Conservation (phyloP, 1,140 invertebrate species). For the Homarus americanus region DNA sequence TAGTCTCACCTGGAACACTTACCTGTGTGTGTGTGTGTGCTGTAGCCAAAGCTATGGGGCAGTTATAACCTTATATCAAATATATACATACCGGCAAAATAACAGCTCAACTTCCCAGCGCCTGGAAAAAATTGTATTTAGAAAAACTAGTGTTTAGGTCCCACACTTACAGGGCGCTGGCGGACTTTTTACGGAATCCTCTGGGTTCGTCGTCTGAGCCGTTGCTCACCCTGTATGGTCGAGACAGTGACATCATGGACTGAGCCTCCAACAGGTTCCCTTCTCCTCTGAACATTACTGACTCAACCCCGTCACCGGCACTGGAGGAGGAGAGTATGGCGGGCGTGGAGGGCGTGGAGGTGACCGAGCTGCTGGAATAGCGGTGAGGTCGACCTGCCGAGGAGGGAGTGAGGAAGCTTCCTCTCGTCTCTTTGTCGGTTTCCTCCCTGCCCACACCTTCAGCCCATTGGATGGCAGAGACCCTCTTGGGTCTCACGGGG, state of each 20-base stretch:
- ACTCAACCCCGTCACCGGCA: background rate
- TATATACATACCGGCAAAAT: too few relatives aligned
- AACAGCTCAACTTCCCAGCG: too few relatives aligned
- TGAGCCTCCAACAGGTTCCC: constrained; percentile 3
- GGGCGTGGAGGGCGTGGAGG: constrained; percentile 14
- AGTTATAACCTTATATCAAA: too few relatives aligned
- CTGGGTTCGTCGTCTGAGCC: constrained; percentile 41
- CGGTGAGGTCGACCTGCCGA: background rate
- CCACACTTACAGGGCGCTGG: constrained; percentile 39
- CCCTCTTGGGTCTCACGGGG: background rate
- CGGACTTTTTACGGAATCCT: constrained; percentile 19
- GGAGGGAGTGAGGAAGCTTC: background rate
- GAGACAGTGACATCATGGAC: constrained; percentile 49
- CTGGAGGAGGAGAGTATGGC: background rate
- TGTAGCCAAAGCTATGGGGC: too few relatives aligned
- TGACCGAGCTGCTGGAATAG: constrained; percentile 1
- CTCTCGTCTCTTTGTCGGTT: background rate
- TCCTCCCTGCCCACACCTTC: background rate
- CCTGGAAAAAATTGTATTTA: too few relatives aligned
- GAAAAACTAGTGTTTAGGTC: background rate
- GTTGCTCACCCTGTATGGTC: constrained; percentile 5
- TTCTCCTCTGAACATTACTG: constrained; percentile 9
- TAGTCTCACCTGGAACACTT: too few relatives aligned
- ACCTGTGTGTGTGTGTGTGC: too few relatives aligned
- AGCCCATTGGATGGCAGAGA: constrained; percentile 8